Evolutionary conservation across 2,888 invertebrate genomes (phyloP).

Genomic region (Sphaerophoria taeniata): DNA sequence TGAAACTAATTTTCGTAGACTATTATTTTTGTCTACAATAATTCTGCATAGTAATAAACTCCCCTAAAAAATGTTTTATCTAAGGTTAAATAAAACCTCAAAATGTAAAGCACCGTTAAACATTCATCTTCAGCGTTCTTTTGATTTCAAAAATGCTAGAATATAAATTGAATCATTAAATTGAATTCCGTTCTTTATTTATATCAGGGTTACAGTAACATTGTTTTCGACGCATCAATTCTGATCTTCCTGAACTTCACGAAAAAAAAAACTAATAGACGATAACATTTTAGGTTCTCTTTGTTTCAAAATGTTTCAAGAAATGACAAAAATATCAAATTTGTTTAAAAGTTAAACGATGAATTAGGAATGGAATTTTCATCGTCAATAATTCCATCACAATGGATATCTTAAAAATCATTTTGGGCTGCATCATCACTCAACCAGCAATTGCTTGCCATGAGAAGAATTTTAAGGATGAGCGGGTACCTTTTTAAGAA

Average conservation of each 20-base stretch:
- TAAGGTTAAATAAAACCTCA: no score
- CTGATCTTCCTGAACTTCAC: no score
- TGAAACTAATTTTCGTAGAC: no score
- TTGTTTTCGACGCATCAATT: no score
- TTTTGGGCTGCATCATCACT: conserved; percentile 3
- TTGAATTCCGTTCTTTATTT: conserved; percentile 28
- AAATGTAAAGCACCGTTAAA: no score
- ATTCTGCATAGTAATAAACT: no score
- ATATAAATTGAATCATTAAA: conserved; percentile 34
- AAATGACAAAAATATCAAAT: conserved; percentile 12
- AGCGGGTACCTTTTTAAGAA: neutral
- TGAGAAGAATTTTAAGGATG: neutral
- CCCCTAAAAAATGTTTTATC: no score
- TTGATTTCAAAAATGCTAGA: conserved; percentile 12
- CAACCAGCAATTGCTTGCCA: neutral
- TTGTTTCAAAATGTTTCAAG: neutral
- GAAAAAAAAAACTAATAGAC: no score
- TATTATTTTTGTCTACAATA: no score
- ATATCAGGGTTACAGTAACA: no score
- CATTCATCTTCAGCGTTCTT: conserved; percentile 38
- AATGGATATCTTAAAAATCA: conserved; percentile 24
- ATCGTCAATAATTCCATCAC: conserved; percentile 18
- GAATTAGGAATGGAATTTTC: conserved; percentile 23
- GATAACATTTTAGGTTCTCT: neutral
- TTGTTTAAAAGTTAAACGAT: conserved; percentile 19